Conservation (phyloP, 2,888 invertebrate species). For the Clostera curtula region DNA sequence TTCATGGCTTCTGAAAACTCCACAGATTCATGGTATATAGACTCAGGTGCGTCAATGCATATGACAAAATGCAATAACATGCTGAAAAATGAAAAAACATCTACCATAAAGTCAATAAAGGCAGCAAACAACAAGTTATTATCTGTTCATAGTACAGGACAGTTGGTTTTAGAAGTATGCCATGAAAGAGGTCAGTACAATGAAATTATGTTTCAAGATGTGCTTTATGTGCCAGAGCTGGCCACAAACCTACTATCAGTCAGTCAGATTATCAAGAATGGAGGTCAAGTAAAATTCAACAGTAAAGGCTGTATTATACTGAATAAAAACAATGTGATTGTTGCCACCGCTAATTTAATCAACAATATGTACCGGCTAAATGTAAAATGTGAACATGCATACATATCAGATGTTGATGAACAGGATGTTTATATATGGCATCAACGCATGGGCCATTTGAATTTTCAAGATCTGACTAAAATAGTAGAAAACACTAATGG, state of each 20-base stretch:
- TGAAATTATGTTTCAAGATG: not conserved
- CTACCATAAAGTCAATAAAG: not conserved
- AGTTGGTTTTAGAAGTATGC: slow-evolving; percentile 1
- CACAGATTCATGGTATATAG: slow-evolving; percentile 2
- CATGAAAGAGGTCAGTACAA: slow-evolving; percentile 1
- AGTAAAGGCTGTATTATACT: slow-evolving; percentile 1
- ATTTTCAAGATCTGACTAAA: slow-evolving; percentile 1
- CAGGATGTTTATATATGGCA: slow-evolving; percentile 1
- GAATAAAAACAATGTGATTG: not conserved
- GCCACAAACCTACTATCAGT: slow-evolving; percentile 6
- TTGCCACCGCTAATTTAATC: not conserved
- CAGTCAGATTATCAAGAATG: slow-evolving; percentile 3
- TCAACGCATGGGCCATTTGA: slow-evolving; percentile 2
- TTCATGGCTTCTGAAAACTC: not conserved
- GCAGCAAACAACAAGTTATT: slow-evolving; percentile 1
- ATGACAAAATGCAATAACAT: slow-evolving; percentile 1
- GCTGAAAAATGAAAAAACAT: not conserved
- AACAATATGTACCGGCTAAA: slow-evolving; percentile 1
- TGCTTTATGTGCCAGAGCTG: not conserved
- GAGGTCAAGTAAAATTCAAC: slow-evolving; percentile 5
- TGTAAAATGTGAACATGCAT: not conserved
- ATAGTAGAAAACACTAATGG: not conserved
- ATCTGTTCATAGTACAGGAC: not conserved
- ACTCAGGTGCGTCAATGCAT: slow-evolving; percentile 2
- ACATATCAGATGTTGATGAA: not conserved